phyloP scores from a whole-genome alignment of 1,140 invertebrate species.

The Hetaerina americana region DNA sequence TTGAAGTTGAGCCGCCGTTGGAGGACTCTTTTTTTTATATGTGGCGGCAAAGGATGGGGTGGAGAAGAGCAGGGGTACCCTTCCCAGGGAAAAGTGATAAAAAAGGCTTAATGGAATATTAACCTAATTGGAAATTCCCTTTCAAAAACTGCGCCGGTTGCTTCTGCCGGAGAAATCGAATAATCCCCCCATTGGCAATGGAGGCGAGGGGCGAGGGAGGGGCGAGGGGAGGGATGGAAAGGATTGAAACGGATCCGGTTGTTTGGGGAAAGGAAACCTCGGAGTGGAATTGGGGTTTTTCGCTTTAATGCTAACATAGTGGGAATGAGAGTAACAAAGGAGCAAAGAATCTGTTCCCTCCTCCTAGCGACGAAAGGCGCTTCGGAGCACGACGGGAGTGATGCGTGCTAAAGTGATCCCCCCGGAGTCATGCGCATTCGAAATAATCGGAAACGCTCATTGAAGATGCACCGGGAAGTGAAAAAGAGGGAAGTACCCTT shows the following conservation, averaged over 20 bases:
- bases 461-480: too few relatives aligned
- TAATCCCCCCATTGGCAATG: too few relatives aligned
- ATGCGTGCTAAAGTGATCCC: too few relatives aligned
- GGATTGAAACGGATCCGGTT: background rate
- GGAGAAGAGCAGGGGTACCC: background rate
- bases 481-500: too few relatives aligned
- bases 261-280: background rate
- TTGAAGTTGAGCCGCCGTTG: background rate
- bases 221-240: background rate
- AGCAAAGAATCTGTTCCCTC: background rate
- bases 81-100: background rate
- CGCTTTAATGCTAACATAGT: background rate
- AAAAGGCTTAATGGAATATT: background rate
- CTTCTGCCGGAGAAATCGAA: background rate
- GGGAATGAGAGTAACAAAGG: background rate
- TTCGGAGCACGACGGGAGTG: too few relatives aligned
- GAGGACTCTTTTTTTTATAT: too few relatives aligned
- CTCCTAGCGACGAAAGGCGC: too few relatives aligned
- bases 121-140: background rate
- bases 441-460: too few relatives aligned
- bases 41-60: too few relatives aligned
- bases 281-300: background rate
- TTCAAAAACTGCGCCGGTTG: background rate
- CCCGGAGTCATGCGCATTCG: too few relatives aligned
- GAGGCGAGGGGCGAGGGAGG: too few relatives aligned